Evolutionary conservation across 2,797 vertebrate species (phyloP), one percentile per base, ranked within the genome.

Genomic region (Myoxocephalus aenaeus): DNA sequence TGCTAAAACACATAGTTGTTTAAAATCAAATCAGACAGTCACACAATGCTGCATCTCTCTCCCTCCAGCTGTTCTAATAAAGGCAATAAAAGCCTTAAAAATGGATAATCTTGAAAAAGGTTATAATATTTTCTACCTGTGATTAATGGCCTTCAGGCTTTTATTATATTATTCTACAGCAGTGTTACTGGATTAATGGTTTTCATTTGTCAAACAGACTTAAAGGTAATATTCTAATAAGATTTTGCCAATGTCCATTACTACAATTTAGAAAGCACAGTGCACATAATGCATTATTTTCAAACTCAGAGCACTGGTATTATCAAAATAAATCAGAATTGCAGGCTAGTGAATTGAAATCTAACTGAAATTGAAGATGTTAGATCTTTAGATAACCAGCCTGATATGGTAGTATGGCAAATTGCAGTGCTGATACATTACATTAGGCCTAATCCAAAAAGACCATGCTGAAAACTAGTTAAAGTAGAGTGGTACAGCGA

Each of bases 131-230:
- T 18, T 71, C 29, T 20, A 53, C 40, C 15, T 62, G 14, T 44
- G 42, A 73, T 50, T 68, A 65, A n/a, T 46, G 40, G 15, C 25
- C 27, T 53, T 66, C 54, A 46, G 13, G 20, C 22, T 64, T 69
- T 64, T 70, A 40, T 70, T 68, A 46, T 2, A 63, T 51, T 66
- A 59, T 34, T 58, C 4, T 61, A 34, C 63, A 79, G 64, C 27
- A 62, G 11, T 42, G 38, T 53, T 51, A 73, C 61, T 58, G 40
- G 18, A 36, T 80, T 71, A 69, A 80, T 82, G 65, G 63, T 82
- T 65, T n/a, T 51, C 20, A 69, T 65, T 72, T 66, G 66, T 84
- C 51, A 78, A 81, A 81, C n/a, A 80, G 38, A 74, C 34, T 58
- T 54, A 54, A 79, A 7, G 29, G 65, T 42, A 46, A 72, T 70